Percentiles rank a stretch among this genome's conserved stretches.
These are phyloP conservation scores for Augiades crinisus DNA, from an alignment of 2,888 invertebrate genomes.

Conservation along the genomic window DNA sequence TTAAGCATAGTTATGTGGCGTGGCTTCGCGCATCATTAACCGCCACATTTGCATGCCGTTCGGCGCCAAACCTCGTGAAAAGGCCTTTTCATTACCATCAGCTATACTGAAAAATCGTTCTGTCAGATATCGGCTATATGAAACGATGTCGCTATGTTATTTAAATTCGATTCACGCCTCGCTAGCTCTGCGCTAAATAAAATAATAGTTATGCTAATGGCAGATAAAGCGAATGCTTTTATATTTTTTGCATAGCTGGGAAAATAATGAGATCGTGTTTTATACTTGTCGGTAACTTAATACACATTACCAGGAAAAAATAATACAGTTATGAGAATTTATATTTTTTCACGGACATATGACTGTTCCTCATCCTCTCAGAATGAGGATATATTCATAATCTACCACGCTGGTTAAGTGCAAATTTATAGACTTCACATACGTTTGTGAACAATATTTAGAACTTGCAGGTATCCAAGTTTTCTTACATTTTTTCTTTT, in stretches of 20 bases:
- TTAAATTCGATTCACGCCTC: slow-evolving; percentile 26
- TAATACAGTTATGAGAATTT: not conserved
- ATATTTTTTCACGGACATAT: too few species aligned
- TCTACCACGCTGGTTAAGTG: too few species aligned
- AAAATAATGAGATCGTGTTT: too few species aligned
- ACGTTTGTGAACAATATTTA: too few species aligned
- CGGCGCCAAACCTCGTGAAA: slow-evolving; percentile 79
- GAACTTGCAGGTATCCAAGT: too few species aligned
- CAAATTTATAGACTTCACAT: too few species aligned
- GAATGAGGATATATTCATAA: too few species aligned
- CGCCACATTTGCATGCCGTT: slow-evolving; percentile 70
- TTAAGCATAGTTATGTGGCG: slow-evolving; percentile 50
- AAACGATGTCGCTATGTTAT: slow-evolving; percentile 34
- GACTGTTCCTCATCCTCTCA: too few species aligned
- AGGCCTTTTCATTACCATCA: slow-evolving; percentile 78
- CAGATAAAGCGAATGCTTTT: not conserved
- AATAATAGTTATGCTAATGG: slow-evolving; percentile 15
- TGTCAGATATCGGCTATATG: slow-evolving; percentile 49
- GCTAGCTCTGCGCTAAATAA: slow-evolving; percentile 4
- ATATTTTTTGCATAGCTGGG: not conserved
- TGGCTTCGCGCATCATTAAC: slow-evolving; percentile 72
- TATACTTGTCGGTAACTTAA: too few species aligned
- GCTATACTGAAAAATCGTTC: slow-evolving; percentile 70
- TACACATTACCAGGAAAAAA: too few species aligned
- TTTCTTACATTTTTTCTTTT: too few species aligned